A percentile compares a stretch with the other conserved stretches of the same genome.
Evolutionary conservation across 2,113 vertebrate genomes (phyloP).

Genomic region (Gila orcuttii): DNA sequence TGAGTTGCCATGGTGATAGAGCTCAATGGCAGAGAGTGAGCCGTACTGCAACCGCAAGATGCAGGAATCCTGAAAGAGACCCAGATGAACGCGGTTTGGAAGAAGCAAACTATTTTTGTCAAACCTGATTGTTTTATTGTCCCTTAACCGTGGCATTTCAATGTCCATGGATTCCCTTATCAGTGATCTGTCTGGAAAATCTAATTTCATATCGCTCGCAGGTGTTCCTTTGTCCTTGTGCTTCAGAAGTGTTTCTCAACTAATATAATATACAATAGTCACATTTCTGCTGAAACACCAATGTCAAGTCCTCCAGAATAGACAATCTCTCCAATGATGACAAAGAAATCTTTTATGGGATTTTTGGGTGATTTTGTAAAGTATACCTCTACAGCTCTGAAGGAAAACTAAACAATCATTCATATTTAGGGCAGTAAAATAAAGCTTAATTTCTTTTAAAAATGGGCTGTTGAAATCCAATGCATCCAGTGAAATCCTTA

Average conservation of each 20-base stretch:
- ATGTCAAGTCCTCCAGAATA: background rate
- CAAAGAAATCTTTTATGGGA: background rate
- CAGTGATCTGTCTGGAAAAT: conserved; percentile 35
- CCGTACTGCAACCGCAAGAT: background rate
- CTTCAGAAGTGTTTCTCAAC: background rate
- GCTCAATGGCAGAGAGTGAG: conserved; percentile 26
- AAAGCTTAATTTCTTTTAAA: background rate
- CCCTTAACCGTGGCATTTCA: background rate
- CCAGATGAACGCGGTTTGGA: background rate
- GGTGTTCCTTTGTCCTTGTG: conserved; percentile 19
- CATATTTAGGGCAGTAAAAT: background rate
- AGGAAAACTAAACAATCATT: background rate
- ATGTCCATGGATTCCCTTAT: background rate
- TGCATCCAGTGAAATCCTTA: background rate
- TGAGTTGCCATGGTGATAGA: conserved; percentile 68
- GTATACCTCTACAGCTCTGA: background rate
- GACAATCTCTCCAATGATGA: background rate
- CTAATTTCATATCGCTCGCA: background rate
- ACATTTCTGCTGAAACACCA: background rate
- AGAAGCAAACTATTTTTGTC: background rate
- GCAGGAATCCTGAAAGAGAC: background rate
- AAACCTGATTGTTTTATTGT: background rate
- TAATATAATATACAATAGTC: too few relatives aligned
- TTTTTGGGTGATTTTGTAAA: background rate
- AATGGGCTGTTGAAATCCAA: background rate